Percentiles rank a stretch among this genome's conserved stretches.
phyloP scores from a whole-genome alignment of 2,888 invertebrate genomes.

The Scrobipalpa atriplicella region DNA sequence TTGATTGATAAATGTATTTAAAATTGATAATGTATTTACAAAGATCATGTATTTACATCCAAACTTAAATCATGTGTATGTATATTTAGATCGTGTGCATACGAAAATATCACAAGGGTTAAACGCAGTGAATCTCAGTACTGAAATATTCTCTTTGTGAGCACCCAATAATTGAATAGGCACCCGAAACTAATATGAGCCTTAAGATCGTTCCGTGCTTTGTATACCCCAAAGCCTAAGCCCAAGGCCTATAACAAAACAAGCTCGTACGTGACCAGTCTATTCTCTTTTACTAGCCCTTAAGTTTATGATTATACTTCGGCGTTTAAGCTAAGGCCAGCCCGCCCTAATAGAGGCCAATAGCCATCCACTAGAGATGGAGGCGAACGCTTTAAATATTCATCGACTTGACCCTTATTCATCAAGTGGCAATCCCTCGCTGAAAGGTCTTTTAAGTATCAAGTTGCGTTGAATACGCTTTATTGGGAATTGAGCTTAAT shows the following conservation, averaged over 20 bases:
- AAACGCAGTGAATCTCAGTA: too few relatives aligned
- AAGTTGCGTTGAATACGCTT: background rate
- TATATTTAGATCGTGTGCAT: too few relatives aligned
- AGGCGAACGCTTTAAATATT: conserved; percentile 33
- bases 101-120: too few relatives aligned
- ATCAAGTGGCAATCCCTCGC: conserved; percentile 24
- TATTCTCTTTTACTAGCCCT: conserved; percentile 24
- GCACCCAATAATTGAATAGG: too few relatives aligned
- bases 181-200: background rate
- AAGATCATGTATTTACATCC: too few relatives aligned
- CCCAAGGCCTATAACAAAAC: conserved; percentile 3
- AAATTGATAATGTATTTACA: too few relatives aligned
- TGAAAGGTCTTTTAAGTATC: conserved; percentile 25
- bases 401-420: conserved; percentile 26
- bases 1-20: too few relatives aligned
- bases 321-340: conserved; percentile 32
- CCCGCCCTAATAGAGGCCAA: conserved; percentile 25
- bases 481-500: background rate
- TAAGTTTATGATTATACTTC: conserved; percentile 34
- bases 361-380: conserved; percentile 30
- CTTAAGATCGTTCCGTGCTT: background rate
- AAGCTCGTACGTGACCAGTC: conserved; percentile 20
- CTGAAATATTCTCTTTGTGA: too few relatives aligned
- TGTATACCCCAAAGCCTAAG: background rate
- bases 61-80: too few relatives aligned